Evolutionary conservation across 1,140 invertebrate genomes (phyloP).

Genomic region (Drosophila mojavensis): DNA sequence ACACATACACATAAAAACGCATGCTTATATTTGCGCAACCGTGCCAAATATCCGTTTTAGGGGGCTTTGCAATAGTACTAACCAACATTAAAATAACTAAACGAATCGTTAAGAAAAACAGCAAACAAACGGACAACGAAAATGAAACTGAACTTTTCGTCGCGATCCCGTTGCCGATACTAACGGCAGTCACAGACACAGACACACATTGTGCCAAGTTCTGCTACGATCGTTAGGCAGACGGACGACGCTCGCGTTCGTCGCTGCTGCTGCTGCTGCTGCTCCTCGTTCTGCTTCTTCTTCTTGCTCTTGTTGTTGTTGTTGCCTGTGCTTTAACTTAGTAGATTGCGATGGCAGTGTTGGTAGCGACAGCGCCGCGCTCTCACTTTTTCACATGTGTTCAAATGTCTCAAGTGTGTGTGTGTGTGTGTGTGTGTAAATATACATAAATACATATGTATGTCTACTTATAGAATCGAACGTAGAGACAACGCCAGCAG

Average conservation of each 20-base stretch:
- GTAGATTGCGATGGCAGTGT: constrained; percentile 66
- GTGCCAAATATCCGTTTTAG: constrained; percentile 40
- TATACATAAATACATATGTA: constrained; percentile 71
- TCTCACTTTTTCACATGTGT: constrained; percentile 66
- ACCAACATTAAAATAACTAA: constrained; percentile 30
- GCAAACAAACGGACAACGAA: constrained; percentile 52
- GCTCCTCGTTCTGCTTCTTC: constrained; percentile 31
- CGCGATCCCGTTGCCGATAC: constrained; percentile 79
- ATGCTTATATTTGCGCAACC: constrained; percentile 5
- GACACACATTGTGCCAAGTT: constrained; percentile 49
- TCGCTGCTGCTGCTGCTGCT: constrained; percentile 34
- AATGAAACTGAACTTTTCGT: constrained; percentile 79
- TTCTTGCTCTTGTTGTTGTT: constrained; percentile 9
- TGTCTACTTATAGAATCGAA: constrained; percentile 75
- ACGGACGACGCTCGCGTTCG: constrained; percentile 43
- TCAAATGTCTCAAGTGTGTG: constrained; percentile 37
- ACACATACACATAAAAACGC: background rate
- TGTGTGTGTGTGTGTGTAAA: constrained; percentile 53
- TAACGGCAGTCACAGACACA: constrained; percentile 71
- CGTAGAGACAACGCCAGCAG: constrained; percentile 41
- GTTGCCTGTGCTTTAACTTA: constrained; percentile 72
- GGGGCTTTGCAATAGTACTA: constrained; percentile 7
- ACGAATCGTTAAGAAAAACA: constrained; percentile 21
- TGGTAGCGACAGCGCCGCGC: constrained; percentile 28
- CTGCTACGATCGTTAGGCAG: constrained; percentile 77